Conservation (phyloP, 1,140 invertebrate genomes). For the Bombyx mori region ASM3026992v2 NC_085131.1:9773001-9773500, state of each 20-base stretch:
- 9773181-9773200: constrained; percentile 79
- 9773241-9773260: constrained; percentile 82
- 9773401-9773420: constrained; percentile 79
- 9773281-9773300: constrained; percentile 79
- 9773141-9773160: constrained; percentile 82
- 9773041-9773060: constrained; percentile 79
- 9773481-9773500: constrained; percentile 42
- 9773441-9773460: constrained; percentile 86
- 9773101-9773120: constrained; percentile 35
- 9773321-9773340: constrained; percentile 79
- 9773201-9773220: constrained; percentile 77
- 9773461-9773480: constrained; percentile 71
- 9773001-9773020: constrained; percentile 78
- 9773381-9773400: constrained; percentile 77
- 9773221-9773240: constrained; percentile 79
- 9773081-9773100: constrained; percentile 73
- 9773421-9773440: constrained; percentile 88
- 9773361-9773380: constrained; percentile 84
- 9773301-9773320: constrained; percentile 81
- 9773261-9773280: constrained; percentile 79
- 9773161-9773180: constrained; percentile 87
- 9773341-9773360: constrained; percentile 86
- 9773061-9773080: constrained; percentile 72
- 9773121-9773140: constrained; percentile 62
- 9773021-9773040: constrained; percentile 78